Percentiles rank a stretch among this genome's conserved stretches.
These are phyloP conservation scores for Cirrhinus molitorella DNA, from an alignment of 2,797 vertebrate species.

Conservation along the genomic window DNA sequence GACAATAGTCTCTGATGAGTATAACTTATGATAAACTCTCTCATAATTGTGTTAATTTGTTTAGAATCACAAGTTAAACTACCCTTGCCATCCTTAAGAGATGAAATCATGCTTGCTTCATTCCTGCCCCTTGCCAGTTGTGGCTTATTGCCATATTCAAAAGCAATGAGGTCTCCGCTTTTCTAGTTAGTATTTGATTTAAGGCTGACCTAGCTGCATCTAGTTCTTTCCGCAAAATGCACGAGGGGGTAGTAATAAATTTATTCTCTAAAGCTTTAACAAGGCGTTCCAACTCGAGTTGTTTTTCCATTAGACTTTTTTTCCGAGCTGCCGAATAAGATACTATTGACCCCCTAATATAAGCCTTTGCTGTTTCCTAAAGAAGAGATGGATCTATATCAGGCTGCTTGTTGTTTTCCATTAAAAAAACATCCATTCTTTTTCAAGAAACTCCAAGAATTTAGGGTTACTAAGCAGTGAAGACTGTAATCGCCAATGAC, in stretches of 20 bases:
- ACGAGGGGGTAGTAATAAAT: neutral
- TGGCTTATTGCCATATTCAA: neutral
- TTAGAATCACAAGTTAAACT: neutral
- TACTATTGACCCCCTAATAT: constrained; percentile 6
- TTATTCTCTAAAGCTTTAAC: neutral
- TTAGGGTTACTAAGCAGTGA: neutral
- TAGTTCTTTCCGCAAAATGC: neutral
- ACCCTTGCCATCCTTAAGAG: neutral
- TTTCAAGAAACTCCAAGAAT: neutral
- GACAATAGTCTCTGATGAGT: neutral
- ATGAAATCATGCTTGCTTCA: neutral
- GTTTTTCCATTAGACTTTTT: neutral
- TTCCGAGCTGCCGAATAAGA: neutral
- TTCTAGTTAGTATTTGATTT: constrained; percentile 1
- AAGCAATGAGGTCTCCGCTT: neutral
- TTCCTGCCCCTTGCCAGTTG: neutral
- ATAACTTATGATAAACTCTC: neutral
- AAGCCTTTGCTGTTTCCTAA: neutral
- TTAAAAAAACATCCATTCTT: neutral
- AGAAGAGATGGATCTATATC: neutral
- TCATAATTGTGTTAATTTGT: neutral
- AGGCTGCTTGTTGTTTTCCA: neutral
- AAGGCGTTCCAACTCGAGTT: neutral
- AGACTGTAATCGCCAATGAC: neutral
- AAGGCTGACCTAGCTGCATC: neutral